Conservation (phyloP, 2,797 vertebrate genomes). For the Columba guinea region DNA sequence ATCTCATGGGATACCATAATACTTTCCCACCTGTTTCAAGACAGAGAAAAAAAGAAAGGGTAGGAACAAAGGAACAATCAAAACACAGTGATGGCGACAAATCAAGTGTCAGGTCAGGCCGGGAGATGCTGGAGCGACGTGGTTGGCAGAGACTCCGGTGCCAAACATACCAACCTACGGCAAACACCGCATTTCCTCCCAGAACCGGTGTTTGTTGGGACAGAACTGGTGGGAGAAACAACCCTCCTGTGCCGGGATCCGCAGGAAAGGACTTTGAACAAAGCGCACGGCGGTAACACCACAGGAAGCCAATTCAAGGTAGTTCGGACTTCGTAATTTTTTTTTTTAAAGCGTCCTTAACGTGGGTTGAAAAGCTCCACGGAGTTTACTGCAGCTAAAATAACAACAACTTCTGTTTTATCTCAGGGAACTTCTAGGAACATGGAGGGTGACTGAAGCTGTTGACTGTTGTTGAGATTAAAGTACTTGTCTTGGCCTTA, state of each 20-base stretch:
- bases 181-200: not conserved
- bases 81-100: not conserved
- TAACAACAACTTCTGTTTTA: not conserved
- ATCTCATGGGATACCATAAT: not conserved
- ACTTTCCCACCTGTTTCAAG: constrained; percentile 38
- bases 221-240: not conserved
- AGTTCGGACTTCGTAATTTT: not conserved
- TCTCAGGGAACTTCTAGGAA: not conserved
- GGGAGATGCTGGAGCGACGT: fast-evolving
- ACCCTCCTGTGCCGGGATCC: not conserved
- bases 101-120: not conserved
- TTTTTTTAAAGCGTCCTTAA: not conserved
- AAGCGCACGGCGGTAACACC: no score
- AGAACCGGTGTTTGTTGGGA: fast-evolving
- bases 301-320: not conserved
- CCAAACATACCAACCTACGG: no score
- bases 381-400: not conserved
- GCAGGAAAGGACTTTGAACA: no score
- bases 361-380: not conserved
- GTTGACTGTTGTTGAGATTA: not conserved
- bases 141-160: not conserved
- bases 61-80: not conserved
- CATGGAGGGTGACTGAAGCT: not conserved
- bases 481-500: not conserved
- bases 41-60: not conserved